phyloP scores from a whole-genome alignment of 2,888 invertebrate species.

The Pristionchus mayeri region DNA sequence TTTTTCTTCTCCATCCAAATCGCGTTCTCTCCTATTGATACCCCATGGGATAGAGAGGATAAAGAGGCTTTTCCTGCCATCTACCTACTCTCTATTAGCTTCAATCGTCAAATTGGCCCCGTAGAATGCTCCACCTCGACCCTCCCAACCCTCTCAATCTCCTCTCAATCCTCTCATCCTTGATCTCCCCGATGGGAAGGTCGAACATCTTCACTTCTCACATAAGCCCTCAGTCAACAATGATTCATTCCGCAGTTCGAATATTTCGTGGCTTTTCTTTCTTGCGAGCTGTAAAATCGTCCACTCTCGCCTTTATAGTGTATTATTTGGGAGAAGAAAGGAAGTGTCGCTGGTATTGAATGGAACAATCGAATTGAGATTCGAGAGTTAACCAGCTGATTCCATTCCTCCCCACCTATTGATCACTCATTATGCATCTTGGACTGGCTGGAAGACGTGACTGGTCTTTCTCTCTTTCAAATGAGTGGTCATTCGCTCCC shows the following conservation, averaged over 20 bases:
- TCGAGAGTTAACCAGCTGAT: neutral
- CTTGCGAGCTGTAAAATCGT: conserved; percentile 19
- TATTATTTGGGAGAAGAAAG: conserved; percentile 34
- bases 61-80: conserved; percentile 31
- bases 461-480: neutral
- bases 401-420: neutral
- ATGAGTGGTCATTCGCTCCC: neutral
- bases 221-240: conserved; percentile 2
- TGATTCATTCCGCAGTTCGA: neutral
- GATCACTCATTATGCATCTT: neutral
- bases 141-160: neutral
- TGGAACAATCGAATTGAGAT: neutral
- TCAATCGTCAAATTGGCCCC: neutral
- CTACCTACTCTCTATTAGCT: conserved; percentile 15
- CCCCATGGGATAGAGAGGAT: conserved; percentile 35
- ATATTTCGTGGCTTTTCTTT: conserved; percentile 30
- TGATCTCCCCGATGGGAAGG: neutral
- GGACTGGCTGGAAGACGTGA: neutral
- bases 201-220: neutral
- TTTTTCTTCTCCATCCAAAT: neutral
- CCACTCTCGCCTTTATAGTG: conserved; percentile 5
- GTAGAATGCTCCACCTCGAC: neutral
- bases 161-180: neutral
- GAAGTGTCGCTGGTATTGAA: conserved; percentile 9
- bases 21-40: conserved; percentile 23